Base-by-base conservation (phyloP, 2,888 invertebrate genomes). In the Linnaemya tessellans region DNA sequence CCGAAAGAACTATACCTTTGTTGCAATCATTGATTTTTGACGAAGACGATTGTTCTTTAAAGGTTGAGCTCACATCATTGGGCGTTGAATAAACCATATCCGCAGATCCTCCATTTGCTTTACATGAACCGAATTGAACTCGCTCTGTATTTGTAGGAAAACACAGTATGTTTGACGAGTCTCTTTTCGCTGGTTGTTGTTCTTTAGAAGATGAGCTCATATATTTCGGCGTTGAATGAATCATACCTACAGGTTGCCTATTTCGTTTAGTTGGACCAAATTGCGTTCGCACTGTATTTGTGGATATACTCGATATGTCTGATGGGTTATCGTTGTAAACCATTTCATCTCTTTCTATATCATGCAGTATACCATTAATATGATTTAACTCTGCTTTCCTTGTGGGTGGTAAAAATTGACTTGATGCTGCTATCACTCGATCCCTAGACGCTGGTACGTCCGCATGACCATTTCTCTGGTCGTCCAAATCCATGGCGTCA, bases 171-270 rank as follows among this genome's bases (percentile, higher is more conserved):
- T 35, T 38, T 38, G 54, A 68, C 11, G 92, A 86, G 51, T 92
- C 92, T 0, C 75, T 86, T n/a, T 84, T 80, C 65, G n/a, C 20
- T 13, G 30, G 10, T 1, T 10, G 54, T 22, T 67, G 71, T 54
- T 77, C 67, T 56, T 73, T 77, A 60, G 35, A 80, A 10, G 62
- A 51, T 10, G 70, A 67, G 5, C 84, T 80, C 46, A 80, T 84
- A 43, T 86, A 88, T 68, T 92, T 92, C 0, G 92, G 92, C 4
- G 92, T 92, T 0, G 92, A 92, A 70, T 92, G 92, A 9, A 88
- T 88, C 70, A 91, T 43, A 3, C 90, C 90, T 2, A 81, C 73
- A 4, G 71, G n/a, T 54, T 78, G 65, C 41, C 74, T 68, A 11
- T 73, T 78, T 8, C 41, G 41, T 71, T 62, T 77, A 46, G 35